phyloP scores from a whole-genome alignment of 2,113 vertebrate species.

The Bos taurus region DNA sequence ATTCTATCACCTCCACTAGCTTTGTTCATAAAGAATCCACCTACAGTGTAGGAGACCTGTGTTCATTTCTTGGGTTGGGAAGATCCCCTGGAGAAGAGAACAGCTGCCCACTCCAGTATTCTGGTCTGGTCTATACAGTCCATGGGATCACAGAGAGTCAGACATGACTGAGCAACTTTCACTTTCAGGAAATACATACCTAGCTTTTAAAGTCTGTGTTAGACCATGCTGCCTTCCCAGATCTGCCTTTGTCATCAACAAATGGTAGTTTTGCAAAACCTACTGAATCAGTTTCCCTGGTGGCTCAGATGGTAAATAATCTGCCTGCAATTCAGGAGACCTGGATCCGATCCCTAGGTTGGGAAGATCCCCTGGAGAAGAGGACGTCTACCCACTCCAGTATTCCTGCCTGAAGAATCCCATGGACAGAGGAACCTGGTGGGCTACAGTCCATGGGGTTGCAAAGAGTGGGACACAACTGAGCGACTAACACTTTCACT shows the following conservation, averaged over 20 bases:
- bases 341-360: background rate
- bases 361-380: background rate
- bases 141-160: background rate
- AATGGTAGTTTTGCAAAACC: background rate
- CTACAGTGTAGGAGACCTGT: background rate
- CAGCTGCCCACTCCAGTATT: background rate
- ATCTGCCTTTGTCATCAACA: background rate
- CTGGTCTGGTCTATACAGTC: background rate
- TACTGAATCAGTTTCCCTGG: background rate
- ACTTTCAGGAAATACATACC: background rate
- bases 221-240: background rate
- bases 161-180: background rate
- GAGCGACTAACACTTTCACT: background rate
- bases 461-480: background rate
- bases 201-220: background rate
- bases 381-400: background rate
- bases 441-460: background rate
- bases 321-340: background rate
- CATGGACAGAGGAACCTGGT: background rate
- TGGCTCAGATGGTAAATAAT: background rate
- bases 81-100: background rate
- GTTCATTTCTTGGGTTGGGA: background rate
- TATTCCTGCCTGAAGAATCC: background rate
- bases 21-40: background rate
- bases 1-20: background rate